Evolutionary conservation across 1,140 invertebrate species (phyloP).

Genomic region (Drosophila eugracilis): DNA sequence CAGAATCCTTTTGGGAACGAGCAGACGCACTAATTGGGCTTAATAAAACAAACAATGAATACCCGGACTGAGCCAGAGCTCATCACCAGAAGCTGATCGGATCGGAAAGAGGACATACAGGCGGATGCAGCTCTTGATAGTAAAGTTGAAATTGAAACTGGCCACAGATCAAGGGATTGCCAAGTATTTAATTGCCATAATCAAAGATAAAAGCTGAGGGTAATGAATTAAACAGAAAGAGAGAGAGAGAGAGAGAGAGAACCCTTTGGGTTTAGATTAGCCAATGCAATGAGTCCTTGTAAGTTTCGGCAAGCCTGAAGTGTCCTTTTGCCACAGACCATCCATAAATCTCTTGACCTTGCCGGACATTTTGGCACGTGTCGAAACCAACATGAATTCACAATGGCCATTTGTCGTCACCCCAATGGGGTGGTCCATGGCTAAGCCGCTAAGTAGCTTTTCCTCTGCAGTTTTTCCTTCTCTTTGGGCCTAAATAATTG

Average conservation of each 20-base stretch:
- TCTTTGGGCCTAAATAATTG: constrained; percentile 52
- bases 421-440: background rate
- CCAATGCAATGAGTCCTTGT: constrained; percentile 1
- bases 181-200: constrained; percentile 30
- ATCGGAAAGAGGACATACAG: background rate
- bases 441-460: constrained; percentile 68
- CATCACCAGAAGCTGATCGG: constrained; percentile 4
- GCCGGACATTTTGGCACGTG: constrained; percentile 54
- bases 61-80: background rate
- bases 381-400: constrained; percentile 73
- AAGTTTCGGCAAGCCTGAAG: constrained; percentile 5
- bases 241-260: too few species aligned
- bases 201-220: constrained; percentile 8
- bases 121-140: background rate
- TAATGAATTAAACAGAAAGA: constrained; percentile 13
- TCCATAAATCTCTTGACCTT: constrained; percentile 37
- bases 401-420: constrained; percentile 70
- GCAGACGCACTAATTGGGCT: constrained; percentile 51
- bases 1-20: constrained; percentile 10
- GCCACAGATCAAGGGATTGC: constrained; percentile 31
- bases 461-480: constrained; percentile 10
- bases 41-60: constrained; percentile 65
- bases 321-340: constrained; percentile 14
- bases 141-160: constrained; percentile 18
- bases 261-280: constrained; percentile 25